A percentile compares a stretch with the other conserved stretches of the same genome.
These are phyloP conservation scores for Chaetodon auriga DNA, from an alignment of 2,113 vertebrate species.

Conservation along the genomic window DNA sequence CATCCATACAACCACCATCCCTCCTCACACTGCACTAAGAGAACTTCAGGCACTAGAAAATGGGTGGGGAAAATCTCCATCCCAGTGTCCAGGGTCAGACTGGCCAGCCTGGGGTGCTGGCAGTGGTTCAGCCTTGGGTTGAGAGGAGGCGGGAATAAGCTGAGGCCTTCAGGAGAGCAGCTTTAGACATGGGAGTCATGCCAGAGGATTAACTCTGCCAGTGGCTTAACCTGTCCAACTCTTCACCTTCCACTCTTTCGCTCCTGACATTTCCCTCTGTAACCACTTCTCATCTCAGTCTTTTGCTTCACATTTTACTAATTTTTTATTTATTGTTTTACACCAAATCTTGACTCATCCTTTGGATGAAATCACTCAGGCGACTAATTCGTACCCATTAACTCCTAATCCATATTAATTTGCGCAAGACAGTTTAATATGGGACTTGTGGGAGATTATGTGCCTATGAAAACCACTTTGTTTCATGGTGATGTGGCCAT, in stretches of 20 bases:
- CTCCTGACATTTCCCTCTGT: slow-evolving; percentile 6
- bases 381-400: slow-evolving; percentile 8
- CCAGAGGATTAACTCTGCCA: slow-evolving; percentile 66
- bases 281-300: background rate
- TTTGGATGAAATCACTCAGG: slow-evolving; percentile 16
- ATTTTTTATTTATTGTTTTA: background rate
- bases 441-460: slow-evolving; percentile 11
- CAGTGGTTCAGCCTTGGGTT: slow-evolving; percentile 1
- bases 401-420: slow-evolving; percentile 38
- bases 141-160: slow-evolving; percentile 1
- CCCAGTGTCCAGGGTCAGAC: slow-evolving; percentile 29
- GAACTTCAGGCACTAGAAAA: slow-evolving; percentile 16
- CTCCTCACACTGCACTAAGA: background rate
- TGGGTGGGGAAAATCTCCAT: slow-evolving; percentile 2
- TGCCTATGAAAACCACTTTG: slow-evolving; percentile 21
- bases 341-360: background rate
- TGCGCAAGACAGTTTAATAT: slow-evolving; percentile 5
- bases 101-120: slow-evolving; percentile 20
- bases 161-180: slow-evolving; percentile 47
- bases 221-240: slow-evolving; percentile 63
- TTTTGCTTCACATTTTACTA: background rate
- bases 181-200: slow-evolving; percentile 51
- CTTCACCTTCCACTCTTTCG: slow-evolving; percentile 25
- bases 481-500: background rate
- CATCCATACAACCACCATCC: slow-evolving; percentile 19